Conservation (phyloP, 2,113 vertebrate genomes). For the Notechis scutatus region DNA sequence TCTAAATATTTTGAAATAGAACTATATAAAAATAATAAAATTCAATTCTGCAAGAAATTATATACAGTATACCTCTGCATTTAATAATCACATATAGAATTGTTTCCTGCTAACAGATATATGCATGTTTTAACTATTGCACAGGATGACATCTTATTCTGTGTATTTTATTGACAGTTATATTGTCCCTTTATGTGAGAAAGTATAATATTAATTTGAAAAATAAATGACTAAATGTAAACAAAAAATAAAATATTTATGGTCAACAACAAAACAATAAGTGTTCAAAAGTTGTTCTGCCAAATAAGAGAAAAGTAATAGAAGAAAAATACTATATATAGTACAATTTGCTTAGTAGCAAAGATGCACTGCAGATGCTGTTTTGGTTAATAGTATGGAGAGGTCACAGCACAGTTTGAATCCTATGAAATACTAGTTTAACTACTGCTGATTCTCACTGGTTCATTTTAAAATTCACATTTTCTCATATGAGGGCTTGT, state of each 20-base stretch:
- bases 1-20: conserved; percentile 15
- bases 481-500: neutral
- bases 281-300: neutral
- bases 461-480: neutral
- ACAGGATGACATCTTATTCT: neutral
- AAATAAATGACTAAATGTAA: neutral
- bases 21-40: conserved; percentile 17
- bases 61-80: neutral
- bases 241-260: neutral
- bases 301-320: neutral
- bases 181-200: neutral
- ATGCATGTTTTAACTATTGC: neutral
- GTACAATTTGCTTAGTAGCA: neutral
- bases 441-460: neutral
- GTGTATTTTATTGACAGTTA: neutral
- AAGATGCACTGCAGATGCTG: neutral
- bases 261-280: neutral
- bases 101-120: neutral
- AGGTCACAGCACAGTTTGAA: neutral
- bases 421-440: neutral
- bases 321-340: neutral
- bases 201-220: neutral
- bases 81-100: neutral
- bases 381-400: neutral
- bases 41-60: neutral